A percentile compares a stretch with the other conserved stretches of the same genome.
Evolutionary conservation across 2,888 invertebrate species (phyloP).

Genomic region (Biston betularia): DNA sequence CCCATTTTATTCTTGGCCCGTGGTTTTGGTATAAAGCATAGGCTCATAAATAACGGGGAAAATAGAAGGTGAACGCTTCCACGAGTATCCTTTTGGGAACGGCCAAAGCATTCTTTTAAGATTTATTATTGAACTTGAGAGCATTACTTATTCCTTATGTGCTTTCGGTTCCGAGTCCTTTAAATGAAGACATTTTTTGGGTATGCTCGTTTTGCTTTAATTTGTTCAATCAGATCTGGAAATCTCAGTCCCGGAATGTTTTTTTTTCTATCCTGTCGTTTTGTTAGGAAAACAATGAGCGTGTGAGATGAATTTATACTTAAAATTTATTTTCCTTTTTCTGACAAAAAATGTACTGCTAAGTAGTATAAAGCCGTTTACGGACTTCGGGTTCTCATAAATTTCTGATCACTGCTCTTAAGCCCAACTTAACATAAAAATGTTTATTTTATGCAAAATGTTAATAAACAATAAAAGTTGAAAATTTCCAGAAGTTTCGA

Average conservation of each 20-base stretch:
- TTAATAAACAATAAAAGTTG: slow-evolving; percentile 15
- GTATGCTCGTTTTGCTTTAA: slow-evolving; percentile 51
- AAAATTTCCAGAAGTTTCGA: slow-evolving; percentile 10
- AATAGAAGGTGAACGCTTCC: slow-evolving; percentile 85
- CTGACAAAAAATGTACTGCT: background rate
- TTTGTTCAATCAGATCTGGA: slow-evolving; percentile 42
- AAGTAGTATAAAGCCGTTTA: background rate
- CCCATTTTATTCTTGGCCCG: slow-evolving; percentile 82
- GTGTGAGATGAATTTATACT: slow-evolving; percentile 40
- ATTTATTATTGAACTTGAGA: slow-evolving; percentile 84
- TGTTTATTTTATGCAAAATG: slow-evolving; percentile 16
- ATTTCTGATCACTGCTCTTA: background rate
- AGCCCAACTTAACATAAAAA: slow-evolving; percentile 15
- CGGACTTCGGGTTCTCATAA: background rate
- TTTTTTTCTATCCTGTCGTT: slow-evolving; percentile 38
- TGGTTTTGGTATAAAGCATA: slow-evolving; percentile 83
- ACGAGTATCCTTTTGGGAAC: slow-evolving; percentile 85
- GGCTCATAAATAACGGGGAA: slow-evolving; percentile 84
- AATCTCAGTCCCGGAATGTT: slow-evolving; percentile 39
- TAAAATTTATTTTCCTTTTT: background rate
- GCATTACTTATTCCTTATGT: slow-evolving; percentile 85
- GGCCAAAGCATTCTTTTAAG: slow-evolving; percentile 85
- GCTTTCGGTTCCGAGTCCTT: slow-evolving; percentile 72
- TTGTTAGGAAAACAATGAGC: slow-evolving; percentile 40
- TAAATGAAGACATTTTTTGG: slow-evolving; percentile 66